Evolutionary conservation across 2,113 vertebrate species (phyloP).

Genomic region (Abramis brama): DNA sequence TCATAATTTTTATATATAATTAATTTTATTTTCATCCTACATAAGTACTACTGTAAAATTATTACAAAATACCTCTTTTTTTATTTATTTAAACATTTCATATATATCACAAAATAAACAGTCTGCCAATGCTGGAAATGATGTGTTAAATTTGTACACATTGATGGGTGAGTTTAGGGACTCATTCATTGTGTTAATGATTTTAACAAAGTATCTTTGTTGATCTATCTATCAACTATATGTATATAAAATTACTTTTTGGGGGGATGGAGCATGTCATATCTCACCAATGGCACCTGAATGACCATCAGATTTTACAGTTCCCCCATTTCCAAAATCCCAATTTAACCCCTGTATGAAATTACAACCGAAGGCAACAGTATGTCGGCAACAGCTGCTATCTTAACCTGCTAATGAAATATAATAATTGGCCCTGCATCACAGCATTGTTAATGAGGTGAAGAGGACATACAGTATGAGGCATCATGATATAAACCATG

Average conservation of each 20-base stretch:
- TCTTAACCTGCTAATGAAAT: conserved; percentile 47
- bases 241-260: not conserved
- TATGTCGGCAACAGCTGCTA: conserved; percentile 34
- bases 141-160: too few species aligned
- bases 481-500: not conserved
- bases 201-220: too few species aligned
- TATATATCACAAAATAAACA: too few species aligned
- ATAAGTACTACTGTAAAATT: too few species aligned
- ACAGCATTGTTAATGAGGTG: conserved; percentile 45
- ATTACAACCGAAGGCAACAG: conserved; percentile 38
- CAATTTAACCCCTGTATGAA: not conserved
- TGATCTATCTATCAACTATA: too few species aligned
- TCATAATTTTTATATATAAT: too few species aligned
- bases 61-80: too few species aligned
- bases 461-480: not conserved
- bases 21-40: too few species aligned
- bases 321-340: not conserved
- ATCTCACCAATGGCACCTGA: not conserved
- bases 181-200: too few species aligned
- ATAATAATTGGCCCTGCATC: conserved; percentile 40
- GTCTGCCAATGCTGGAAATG: too few species aligned
- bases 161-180: too few species aligned
- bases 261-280: not conserved
- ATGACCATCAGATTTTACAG: not conserved
- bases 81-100: too few species aligned